Base-by-base conservation (phyloP, 2,797 vertebrate genomes). In the Miichthys miiuy region DNA sequence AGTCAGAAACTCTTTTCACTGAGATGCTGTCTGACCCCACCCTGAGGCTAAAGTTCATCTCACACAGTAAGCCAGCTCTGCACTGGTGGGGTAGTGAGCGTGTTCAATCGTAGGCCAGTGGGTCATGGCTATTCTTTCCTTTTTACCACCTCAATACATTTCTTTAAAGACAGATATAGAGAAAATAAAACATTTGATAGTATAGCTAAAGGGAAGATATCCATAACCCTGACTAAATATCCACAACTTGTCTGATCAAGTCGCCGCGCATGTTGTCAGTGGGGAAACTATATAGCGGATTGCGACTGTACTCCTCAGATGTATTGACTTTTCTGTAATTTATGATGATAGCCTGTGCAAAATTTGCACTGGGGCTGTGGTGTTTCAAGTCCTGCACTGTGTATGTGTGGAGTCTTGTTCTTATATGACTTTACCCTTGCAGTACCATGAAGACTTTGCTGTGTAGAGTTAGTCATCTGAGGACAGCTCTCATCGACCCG, bases 401-500 rank as follows among this genome's bases (percentile, higher is more conserved):
- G 9, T 71, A 54, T 80, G 62, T 62, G 9, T 77, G 56, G 51
- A 38, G 54, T 62, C 58, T 50, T 77, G 23, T 77, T 55, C 72
- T 68, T 77, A 57, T 77, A 46, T 68, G 63, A 64, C 71, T 74
- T 67, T 17, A 38, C 38, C 54, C 65, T 63, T 13, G 0, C 44
- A 70, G 57, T 47, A 47, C 66, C 50, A 55, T 72, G 65, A 88
- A 89, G 61, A 79, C 55, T 69, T 74, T 11, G 21, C 67, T 80
- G 58, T 18, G 60, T 58, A 63, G 76, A 62, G 61, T 80, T 79
- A 75, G 78, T 82, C 75, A 72, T 80, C 68, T 77, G 67, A 89
- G 75, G 76, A 84, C 72, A 48, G 75, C 74, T 85, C 42, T 60
- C 82, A 84, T 89, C 66, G 79, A 86, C 82, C 77, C 48, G 52